These are phyloP conservation scores for Cranoglanis bouderius DNA, from an alignment of 2,113 vertebrate genomes.

Conservation along the genomic window DNA sequence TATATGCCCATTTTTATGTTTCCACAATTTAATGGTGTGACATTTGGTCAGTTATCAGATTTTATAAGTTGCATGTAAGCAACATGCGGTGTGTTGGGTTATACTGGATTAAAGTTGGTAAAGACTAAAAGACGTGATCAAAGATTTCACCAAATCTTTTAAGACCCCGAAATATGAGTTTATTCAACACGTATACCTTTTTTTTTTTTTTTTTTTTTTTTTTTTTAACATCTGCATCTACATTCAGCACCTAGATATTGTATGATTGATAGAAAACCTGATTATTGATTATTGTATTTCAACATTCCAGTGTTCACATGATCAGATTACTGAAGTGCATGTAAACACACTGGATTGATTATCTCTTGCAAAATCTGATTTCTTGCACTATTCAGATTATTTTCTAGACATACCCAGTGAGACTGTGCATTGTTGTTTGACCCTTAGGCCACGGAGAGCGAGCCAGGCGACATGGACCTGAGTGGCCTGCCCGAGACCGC, in stretches of 20 bases:
- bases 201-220: neutral
- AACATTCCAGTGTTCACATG: neutral
- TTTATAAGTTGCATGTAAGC: neutral
- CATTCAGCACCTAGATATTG: neutral
- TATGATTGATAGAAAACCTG: neutral
- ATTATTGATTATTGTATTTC: neutral
- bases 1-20: neutral
- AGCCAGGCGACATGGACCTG: slow-evolving; percentile 97
- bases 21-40: neutral
- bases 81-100: neutral
- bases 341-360: neutral
- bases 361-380: neutral
- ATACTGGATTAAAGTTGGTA: neutral
- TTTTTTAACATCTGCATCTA: neutral
- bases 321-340: neutral
- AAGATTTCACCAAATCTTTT: neutral
- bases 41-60: neutral
- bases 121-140: too few species aligned
- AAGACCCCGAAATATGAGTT: neutral
- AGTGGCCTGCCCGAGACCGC: slow-evolving; percentile 97
- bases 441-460: slow-evolving; percentile 92
- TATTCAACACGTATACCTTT: neutral
- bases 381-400: neutral
- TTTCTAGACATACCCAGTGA: neutral
- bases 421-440: neutral